Conservation (phyloP, 2,113 vertebrate species). For the Acrocephalus arundinaceus region DNA sequence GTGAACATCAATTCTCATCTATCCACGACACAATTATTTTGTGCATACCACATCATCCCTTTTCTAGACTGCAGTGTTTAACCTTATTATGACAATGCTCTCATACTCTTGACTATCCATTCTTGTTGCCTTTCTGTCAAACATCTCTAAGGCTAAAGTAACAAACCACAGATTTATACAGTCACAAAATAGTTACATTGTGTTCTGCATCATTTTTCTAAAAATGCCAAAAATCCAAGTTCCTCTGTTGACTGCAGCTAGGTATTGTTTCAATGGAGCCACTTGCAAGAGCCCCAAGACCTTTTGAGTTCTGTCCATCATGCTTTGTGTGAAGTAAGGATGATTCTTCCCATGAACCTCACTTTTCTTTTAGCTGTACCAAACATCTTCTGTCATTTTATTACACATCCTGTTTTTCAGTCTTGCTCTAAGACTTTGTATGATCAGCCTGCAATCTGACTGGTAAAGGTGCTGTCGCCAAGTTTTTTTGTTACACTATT, state of each 20-base stretch:
- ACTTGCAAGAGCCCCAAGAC: neutral
- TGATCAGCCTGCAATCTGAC: neutral
- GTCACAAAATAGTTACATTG: neutral
- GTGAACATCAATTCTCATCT: neutral
- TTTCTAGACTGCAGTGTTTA: neutral
- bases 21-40: neutral
- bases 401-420: neutral
- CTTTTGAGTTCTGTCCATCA: neutral
- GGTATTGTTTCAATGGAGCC: neutral
- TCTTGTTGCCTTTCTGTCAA: neutral
- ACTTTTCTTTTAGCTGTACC: neutral
- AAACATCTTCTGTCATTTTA: neutral
- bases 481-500: neutral
- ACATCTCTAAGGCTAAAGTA: neutral
- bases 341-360: neutral
- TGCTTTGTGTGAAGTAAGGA: neutral
- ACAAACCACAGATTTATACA: neutral
- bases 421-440: neutral
- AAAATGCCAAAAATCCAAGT: neutral
- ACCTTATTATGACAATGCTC: neutral
- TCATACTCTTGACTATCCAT: neutral
- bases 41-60: neutral
- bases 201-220: neutral
- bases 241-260: neutral
- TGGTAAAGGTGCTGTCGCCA: neutral